Base-by-base conservation (phyloP, 2,113 vertebrate genomes). In the Sebastes fasciatus region DNA sequence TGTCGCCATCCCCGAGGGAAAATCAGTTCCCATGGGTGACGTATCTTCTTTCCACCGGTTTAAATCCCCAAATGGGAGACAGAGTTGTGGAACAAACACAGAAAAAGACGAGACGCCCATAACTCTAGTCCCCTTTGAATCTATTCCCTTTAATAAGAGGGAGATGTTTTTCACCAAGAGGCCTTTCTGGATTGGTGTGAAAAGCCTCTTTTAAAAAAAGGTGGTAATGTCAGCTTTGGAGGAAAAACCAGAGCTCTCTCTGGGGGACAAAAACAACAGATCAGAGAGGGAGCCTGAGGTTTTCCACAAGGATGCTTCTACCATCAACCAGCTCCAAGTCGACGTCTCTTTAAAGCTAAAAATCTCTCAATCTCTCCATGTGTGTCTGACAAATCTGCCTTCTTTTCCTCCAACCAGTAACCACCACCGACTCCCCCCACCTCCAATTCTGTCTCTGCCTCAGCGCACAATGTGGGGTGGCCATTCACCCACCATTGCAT, bases 401-500 rank as follows among this genome's bases (percentile, higher is more conserved):
- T 9, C 73, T 83, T 17, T 75, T 77, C 69, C 68, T 78, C 17
- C 19, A 54, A 66, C 55, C 60, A 76, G 9, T 13, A 60, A 23
- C 10, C 43, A n/a, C 57, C 34, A 58, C n/a, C 55, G 8, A n/a
- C 11, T 40, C 48, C 61, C 40, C 12, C 9, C 26, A 58, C 43
- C 76, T 34, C 45, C 72, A n/a, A 26, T 40, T 75, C 83, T 43
- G 34, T 80, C 86, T 88, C 86, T 83, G 79, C 89, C 78, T 91
- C 89, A 86, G 77, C 16, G 79, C 81, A 93, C 90, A 91, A 86
- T 88, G 79, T 54, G 42, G 85, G 87, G 90, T 82, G 78, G 79
- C 89, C 82, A 87, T 92, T 93, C 91, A 88, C 80, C 74, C 77
- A 67, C 62, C 74, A 89, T 94, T 94, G 91, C 93, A 88, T 93